Percentiles rank a stretch among this genome's conserved stretches.
Conservation (phyloP, 1,140 invertebrate species). For the Anadara kagoshimensis region DNA sequence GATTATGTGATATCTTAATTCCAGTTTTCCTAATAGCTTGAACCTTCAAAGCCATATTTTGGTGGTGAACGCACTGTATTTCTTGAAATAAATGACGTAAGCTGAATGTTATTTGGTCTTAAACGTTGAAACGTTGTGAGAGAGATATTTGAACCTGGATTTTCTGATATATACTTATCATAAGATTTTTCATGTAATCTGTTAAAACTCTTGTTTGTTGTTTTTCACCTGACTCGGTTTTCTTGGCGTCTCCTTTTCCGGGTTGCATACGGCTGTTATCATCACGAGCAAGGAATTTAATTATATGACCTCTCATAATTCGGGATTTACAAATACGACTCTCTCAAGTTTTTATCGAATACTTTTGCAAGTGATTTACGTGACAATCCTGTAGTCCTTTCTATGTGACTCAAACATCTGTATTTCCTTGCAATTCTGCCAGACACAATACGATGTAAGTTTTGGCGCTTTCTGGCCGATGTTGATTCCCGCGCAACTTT, state of each 20-base stretch:
- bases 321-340: neutral
- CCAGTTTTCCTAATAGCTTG: slow-evolving; percentile 11
- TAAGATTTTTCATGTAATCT: slow-evolving; percentile 35
- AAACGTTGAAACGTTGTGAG: slow-evolving; percentile 16
- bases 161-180: slow-evolving; percentile 31
- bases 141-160: slow-evolving; percentile 22
- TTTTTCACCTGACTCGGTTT: slow-evolving; percentile 3
- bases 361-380: slow-evolving; percentile 6
- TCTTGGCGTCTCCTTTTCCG: slow-evolving; percentile 32
- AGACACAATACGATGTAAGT: no score
- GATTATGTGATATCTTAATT: slow-evolving; percentile 17
- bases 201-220: slow-evolving; percentile 23
- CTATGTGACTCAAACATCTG: neutral
- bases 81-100: slow-evolving; percentile 12
- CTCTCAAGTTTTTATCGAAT: neutral
- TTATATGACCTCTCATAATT: slow-evolving; percentile 5
- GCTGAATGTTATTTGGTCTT: slow-evolving; percentile 14
- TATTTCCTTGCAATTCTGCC: neutral
- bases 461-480: neutral
- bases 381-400: neutral
- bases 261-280: slow-evolving; percentile 33
- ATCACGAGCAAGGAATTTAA: slow-evolving; percentile 16
- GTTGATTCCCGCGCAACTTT: neutral
- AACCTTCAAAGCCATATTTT: slow-evolving; percentile 36
- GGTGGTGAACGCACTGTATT: slow-evolving; percentile 34